Percentiles rank a stretch among this genome's conserved stretches.
These are phyloP conservation scores for Copidosoma aretas DNA, from an alignment of 2,888 invertebrate species.

Conservation along the genomic window DNA sequence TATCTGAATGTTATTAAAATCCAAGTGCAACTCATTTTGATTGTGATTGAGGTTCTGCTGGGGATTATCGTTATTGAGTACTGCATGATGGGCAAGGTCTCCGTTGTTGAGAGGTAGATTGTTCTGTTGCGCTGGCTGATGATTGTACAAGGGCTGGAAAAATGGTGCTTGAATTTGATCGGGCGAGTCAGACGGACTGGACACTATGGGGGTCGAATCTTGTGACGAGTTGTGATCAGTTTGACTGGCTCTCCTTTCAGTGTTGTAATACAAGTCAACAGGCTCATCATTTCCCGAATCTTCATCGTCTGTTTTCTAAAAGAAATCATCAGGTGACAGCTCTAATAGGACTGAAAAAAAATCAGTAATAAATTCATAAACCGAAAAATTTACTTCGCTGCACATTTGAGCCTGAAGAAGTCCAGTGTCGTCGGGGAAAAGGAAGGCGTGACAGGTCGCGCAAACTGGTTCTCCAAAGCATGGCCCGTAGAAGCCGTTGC, in stretches of 20 bases:
- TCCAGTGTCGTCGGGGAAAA: conserved; percentile 81
- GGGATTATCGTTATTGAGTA: conserved; percentile 38
- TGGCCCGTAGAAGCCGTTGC: conserved; percentile 91
- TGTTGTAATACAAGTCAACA: conserved; percentile 70
- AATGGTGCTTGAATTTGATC: conserved; percentile 41
- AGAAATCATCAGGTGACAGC: neutral
- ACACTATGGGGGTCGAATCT: conserved; percentile 45
- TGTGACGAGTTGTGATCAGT: conserved; percentile 54
- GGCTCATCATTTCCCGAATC: conserved; percentile 97
- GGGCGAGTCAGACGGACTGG: conserved; percentile 40
- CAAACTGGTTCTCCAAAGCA: conserved; percentile 91
- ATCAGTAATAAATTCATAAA: conserved; percentile 4
- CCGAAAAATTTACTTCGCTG: conserved; percentile 56
- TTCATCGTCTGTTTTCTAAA: conserved; percentile 80
- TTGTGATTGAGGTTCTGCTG: conserved; percentile 39
- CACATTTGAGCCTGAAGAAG: conserved; percentile 62
- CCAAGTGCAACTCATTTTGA: conserved; percentile 38
- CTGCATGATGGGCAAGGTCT: conserved; percentile 29
- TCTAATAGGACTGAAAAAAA: neutral
- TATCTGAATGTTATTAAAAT: conserved; percentile 33
- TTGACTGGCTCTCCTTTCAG: conserved; percentile 63
- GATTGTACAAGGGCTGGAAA: conserved; percentile 38
- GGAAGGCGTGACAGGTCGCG: conserved; percentile 88
- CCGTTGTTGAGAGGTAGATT: conserved; percentile 29
- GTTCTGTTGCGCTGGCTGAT: conserved; percentile 29